These are phyloP conservation scores for Tigriopus japonicus DNA, from an alignment of 1,140 invertebrate species.

Conservation along the genomic window DNA sequence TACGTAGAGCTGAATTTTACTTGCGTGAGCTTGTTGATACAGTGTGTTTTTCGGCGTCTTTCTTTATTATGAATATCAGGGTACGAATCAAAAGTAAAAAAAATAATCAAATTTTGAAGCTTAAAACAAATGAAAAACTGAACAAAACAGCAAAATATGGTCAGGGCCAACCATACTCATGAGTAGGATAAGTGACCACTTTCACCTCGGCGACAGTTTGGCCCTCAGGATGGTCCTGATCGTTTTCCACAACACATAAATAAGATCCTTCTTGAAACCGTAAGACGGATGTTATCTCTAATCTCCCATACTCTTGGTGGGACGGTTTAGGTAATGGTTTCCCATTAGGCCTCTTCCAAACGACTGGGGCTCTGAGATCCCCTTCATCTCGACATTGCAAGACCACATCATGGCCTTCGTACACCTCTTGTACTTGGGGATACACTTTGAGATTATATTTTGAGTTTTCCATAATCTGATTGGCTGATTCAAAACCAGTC, in stretches of 20 bases:
- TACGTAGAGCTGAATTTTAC: no score
- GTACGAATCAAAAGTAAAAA: no score
- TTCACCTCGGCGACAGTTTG: no score
- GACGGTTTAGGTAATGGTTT: background rate
- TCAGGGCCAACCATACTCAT: no score
- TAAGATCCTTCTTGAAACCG: background rate
- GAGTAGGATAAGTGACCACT: no score
- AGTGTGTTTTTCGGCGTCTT: no score
- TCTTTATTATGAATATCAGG: no score
- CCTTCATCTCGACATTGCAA: conserved; percentile 4
- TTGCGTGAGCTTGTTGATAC: no score
- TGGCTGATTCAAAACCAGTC: background rate
- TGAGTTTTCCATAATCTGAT: background rate
- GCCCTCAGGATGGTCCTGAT: background rate
- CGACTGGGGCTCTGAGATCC: background rate
- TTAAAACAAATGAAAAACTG: no score
- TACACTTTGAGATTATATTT: conserved; percentile 2
- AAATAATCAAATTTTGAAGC: no score
- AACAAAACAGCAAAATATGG: no score
- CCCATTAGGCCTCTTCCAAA: background rate
- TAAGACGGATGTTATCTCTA: background rate
- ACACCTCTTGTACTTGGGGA: background rate
- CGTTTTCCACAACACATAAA: background rate
- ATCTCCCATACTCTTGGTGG: background rate
- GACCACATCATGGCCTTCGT: background rate